Percentiles rank a stretch among this genome's conserved stretches.
These are phyloP conservation scores for Poeciliopsis turrubarensis DNA, from an alignment of 2,113 vertebrate genomes.

Conservation along the genomic window DNA sequence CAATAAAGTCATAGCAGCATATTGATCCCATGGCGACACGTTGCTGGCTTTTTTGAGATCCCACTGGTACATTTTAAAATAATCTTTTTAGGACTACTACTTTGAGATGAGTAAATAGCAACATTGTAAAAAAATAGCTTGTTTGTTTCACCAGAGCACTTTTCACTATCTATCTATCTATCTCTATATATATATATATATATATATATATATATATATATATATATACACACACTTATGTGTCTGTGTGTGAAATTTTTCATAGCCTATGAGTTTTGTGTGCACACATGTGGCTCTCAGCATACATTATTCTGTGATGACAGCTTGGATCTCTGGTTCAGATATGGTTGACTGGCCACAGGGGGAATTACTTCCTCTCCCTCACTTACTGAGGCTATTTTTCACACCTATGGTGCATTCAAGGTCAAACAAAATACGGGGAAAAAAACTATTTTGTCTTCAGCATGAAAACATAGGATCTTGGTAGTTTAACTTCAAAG, in stretches of 20 bases:
- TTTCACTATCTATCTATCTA: no score
- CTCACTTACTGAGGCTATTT: slow-evolving; percentile 46
- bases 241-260: slow-evolving; percentile 7
- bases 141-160: no score
- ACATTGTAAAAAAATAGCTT: background rate
- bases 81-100: background rate
- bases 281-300: slow-evolving; percentile 20
- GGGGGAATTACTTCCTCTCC: slow-evolving; percentile 50
- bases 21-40: slow-evolving; percentile 2
- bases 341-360: slow-evolving; percentile 61
- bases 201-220: background rate
- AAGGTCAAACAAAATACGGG: slow-evolving; percentile 66
- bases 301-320: slow-evolving; percentile 45
- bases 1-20: background rate
- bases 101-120: background rate
- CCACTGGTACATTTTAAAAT: background rate
- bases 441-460: slow-evolving; percentile 35
- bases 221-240: background rate
- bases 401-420: slow-evolving; percentile 44
- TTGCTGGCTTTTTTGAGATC: background rate
- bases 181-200: background rate
- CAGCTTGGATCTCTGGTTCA: slow-evolving; percentile 48
- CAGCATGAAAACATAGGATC: slow-evolving; percentile 30
- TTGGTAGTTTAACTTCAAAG: background rate
- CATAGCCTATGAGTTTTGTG: background rate